These are phyloP conservation scores for Hydrozoanthus tunicans DNA, from an alignment of 64 coral and sea anemone genomes.

Conservation along the genomic window DNA sequence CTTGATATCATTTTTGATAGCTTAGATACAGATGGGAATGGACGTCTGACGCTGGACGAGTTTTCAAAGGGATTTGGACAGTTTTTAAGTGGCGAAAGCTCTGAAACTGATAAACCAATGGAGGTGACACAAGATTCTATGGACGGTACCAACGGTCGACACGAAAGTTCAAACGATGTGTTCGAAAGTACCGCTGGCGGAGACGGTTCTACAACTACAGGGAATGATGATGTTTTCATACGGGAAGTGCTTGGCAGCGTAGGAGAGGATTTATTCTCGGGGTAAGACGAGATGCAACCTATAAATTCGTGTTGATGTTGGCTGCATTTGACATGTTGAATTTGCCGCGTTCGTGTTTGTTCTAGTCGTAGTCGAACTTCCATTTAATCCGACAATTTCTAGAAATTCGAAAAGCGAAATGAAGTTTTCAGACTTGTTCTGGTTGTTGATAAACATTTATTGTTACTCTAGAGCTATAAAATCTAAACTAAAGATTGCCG, in stretches of 20 bases:
- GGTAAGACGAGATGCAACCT: constrained; percentile 61
- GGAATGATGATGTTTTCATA: constrained; percentile 76
- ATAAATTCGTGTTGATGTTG: constrained; percentile 10
- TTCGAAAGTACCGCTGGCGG: constrained; percentile 69
- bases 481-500: constrained; percentile 2
- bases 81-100: constrained; percentile 66
- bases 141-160: neutral
- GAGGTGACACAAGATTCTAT: constrained; percentile 16
- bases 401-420: constrained; percentile 8
- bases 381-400: constrained; percentile 5
- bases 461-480: constrained; percentile 33
- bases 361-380: neutral
- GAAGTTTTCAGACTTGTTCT: neutral
- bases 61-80: constrained; percentile 93
- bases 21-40: constrained; percentile 91
- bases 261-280: constrained; percentile 90
- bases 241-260: constrained; percentile 83
- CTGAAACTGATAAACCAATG: constrained; percentile 34
- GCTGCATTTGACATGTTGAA: constrained; percentile 24
- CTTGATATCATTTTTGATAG: constrained; percentile 95
- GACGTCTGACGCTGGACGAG: constrained; percentile 88
- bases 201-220: constrained; percentile 34
- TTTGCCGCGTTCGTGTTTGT: constrained; percentile 49
- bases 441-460: neutral
- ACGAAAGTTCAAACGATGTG: constrained; percentile 58